Conservation (phyloP, 2,888 invertebrate genomes). For the Synanthedon vespiformis region DNA sequence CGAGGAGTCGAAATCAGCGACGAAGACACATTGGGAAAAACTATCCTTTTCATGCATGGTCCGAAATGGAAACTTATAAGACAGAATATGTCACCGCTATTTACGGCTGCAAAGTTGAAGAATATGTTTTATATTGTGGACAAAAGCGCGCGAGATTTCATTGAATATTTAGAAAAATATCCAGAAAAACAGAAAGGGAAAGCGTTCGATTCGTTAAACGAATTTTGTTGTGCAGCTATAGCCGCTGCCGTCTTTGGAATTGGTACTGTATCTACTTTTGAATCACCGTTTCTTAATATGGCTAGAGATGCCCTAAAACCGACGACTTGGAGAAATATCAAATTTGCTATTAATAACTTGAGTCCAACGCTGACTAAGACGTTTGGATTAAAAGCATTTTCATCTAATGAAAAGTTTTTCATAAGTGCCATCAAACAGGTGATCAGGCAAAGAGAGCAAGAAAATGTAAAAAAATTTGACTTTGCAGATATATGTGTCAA, state of each 20-base stretch:
- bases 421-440: slow-evolving; percentile 36
- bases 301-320: slow-evolving; percentile 16
- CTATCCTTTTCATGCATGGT: slow-evolving; percentile 27
- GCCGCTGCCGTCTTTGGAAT: slow-evolving; percentile 47
- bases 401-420: slow-evolving; percentile 31
- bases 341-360: slow-evolving; percentile 15
- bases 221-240: slow-evolving; percentile 32
- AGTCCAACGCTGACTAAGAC: slow-evolving; percentile 16
- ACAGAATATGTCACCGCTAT: slow-evolving; percentile 40
- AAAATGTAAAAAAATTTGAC: slow-evolving; percentile 30
- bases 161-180: slow-evolving; percentile 23
- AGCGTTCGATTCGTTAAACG: slow-evolving; percentile 19
- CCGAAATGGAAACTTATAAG: slow-evolving; percentile 41
- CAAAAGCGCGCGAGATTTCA: slow-evolving; percentile 36
- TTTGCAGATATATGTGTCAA: slow-evolving; percentile 38
- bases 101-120: slow-evolving; percentile 40
- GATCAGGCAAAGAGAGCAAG: slow-evolving; percentile 26
- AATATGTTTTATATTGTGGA: slow-evolving; percentile 46
- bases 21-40: slow-evolving; percentile 28
- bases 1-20: slow-evolving; percentile 25
- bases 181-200: slow-evolving; percentile 19
- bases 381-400: slow-evolving; percentile 27
- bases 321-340: slow-evolving; percentile 16
- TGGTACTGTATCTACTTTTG: slow-evolving; percentile 29
- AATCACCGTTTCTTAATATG: slow-evolving; percentile 35